phyloP scores from a whole-genome alignment of 1,140 invertebrate genomes.

The Centruroides sculpturatus region DNA sequence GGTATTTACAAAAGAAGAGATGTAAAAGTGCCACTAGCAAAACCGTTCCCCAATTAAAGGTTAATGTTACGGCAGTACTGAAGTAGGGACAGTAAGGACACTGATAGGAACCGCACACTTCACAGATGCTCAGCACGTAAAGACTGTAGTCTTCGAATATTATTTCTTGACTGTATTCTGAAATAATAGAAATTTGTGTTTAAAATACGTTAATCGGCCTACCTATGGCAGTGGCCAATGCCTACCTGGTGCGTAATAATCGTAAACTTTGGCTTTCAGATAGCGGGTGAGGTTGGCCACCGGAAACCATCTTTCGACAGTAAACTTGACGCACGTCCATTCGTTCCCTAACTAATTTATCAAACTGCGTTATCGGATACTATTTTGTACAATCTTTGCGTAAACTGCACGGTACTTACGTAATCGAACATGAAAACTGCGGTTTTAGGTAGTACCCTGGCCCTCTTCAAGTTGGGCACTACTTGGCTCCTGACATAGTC shows the following conservation, averaged over 20 bases:
- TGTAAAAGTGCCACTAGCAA: too few relatives aligned
- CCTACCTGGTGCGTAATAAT: constrained; percentile 37
- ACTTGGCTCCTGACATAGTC: constrained; percentile 23
- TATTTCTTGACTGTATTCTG: constrained; percentile 41
- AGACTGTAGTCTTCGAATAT: constrained; percentile 40
- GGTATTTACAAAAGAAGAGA: too few relatives aligned
- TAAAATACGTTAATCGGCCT: too few relatives aligned
- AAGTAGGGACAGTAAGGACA: constrained; percentile 45
- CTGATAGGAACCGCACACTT: constrained; percentile 48
- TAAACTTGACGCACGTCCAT: constrained; percentile 33
- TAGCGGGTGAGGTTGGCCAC: constrained; percentile 34
- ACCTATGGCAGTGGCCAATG: background rate
- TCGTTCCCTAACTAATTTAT: constrained; percentile 27
- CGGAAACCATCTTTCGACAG: constrained; percentile 33
- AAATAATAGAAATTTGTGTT: constrained; percentile 8
- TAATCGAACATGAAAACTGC: constrained; percentile 21
- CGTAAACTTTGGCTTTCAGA: constrained; percentile 32
- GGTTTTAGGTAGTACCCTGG: constrained; percentile 13
- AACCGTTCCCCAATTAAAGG: too few relatives aligned
- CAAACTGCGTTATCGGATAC: too few relatives aligned
- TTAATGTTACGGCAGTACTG: constrained; percentile 17
- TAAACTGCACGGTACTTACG: constrained; percentile 5
- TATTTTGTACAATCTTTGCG: too few relatives aligned
- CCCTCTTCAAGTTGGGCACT: constrained; percentile 23
- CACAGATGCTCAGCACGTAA: constrained; percentile 42